A percentile compares a stretch with the other conserved stretches of the same genome.
phyloP scores from a whole-genome alignment of 1,140 invertebrate genomes.

The Megalopta genalis region DNA sequence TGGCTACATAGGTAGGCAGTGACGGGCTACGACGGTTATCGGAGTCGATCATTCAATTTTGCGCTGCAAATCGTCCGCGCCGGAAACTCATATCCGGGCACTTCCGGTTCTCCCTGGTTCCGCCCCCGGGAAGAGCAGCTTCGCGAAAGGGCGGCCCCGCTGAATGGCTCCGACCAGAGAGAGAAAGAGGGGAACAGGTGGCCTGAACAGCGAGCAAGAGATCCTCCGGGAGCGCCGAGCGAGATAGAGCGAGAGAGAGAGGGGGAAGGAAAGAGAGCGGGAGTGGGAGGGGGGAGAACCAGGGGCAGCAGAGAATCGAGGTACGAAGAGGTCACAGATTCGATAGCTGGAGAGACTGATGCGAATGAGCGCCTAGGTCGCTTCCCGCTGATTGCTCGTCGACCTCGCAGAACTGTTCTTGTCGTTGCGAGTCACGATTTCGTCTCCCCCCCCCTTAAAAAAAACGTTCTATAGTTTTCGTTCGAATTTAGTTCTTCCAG shows the following conservation, averaged over 20 bases:
- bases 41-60: conserved; percentile 78
- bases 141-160: conserved; percentile 48
- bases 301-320: conserved; percentile 18
- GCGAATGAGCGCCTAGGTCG: conserved; percentile 72
- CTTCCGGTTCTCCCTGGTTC: conserved; percentile 76
- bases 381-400: conserved; percentile 67
- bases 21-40: conserved; percentile 62
- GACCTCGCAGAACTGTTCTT: conserved; percentile 6
- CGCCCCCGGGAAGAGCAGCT: conserved; percentile 57
- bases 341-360: conserved; percentile 32
- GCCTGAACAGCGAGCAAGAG: too few species aligned
- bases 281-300: background rate
- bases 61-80: conserved; percentile 78
- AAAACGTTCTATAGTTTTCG: background rate
- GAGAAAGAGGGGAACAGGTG: background rate
- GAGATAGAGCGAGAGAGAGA: background rate
- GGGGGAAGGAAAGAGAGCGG: background rate
- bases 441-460: background rate
- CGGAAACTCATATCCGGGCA: conserved; percentile 81
- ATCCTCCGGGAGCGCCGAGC: background rate
- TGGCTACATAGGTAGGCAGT: conserved; percentile 52
- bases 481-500: background rate
- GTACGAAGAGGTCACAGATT: conserved; percentile 6
- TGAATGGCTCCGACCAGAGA: conserved; percentile 39
- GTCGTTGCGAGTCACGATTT: conserved; percentile 21